phyloP scores from a whole-genome alignment of 2,888 invertebrate genomes.

The Clitarchus hookeri region DNA sequence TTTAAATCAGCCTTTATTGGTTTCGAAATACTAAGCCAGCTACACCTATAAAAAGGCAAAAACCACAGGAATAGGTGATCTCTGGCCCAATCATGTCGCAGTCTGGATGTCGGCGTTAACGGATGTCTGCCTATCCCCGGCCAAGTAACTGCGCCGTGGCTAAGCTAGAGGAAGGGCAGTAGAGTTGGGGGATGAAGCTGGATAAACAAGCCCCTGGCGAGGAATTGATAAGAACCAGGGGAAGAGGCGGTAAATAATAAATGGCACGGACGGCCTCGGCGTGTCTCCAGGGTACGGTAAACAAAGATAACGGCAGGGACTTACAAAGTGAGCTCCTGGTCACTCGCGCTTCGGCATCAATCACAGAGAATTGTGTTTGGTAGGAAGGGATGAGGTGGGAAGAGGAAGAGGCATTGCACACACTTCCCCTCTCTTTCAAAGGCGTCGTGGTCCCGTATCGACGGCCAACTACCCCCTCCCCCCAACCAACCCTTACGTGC shows the following conservation, averaged over 20 bases:
- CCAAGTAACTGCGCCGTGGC: neutral
- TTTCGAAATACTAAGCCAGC: too few species aligned
- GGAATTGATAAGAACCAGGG: neutral
- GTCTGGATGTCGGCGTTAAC: neutral
- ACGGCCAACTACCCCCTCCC: too few species aligned
- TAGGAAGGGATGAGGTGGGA: neutral
- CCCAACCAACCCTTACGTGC: too few species aligned
- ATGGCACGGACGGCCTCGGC: neutral
- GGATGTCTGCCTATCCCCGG: neutral
- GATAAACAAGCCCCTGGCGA: constrained; percentile 14
- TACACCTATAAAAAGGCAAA: too few species aligned
- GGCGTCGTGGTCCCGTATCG: neutral
- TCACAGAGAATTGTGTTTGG: neutral
- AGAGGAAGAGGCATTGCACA: too few species aligned
- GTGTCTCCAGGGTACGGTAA: neutral
- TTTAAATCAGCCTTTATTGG: too few species aligned
- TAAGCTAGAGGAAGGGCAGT: neutral
- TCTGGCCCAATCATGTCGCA: too few species aligned
- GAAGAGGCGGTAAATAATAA: constrained; percentile 8
- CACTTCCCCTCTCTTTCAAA: too few species aligned
- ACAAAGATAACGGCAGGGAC: neutral
- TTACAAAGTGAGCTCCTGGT: neutral
- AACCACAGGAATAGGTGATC: too few species aligned
- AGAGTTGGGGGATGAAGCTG: neutral
- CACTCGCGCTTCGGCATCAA: neutral